Evolutionary conservation across 2,888 invertebrate species (phyloP), one percentile per base, ranked within the genome.

Genomic region (Cephus sareptanus): DNA sequence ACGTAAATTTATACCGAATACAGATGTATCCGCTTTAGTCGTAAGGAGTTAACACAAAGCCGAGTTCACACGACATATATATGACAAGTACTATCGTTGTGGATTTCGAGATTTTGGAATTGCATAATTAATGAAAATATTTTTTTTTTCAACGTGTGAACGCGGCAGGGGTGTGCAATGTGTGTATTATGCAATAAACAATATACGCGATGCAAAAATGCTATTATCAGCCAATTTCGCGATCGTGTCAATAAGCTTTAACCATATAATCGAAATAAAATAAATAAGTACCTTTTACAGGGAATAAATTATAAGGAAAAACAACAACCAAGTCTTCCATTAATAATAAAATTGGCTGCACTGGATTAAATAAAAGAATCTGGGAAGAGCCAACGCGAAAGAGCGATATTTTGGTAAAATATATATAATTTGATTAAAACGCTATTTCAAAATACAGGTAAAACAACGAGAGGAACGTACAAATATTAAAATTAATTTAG

Each of bases 101-200:
- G 74, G 30, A 68, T 76, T 76, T n/a, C n/a, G 30, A 15, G 40
- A 40, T 15, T 40, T 40, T 40, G 40, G 4, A 70, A 30, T 33
- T 70, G 23, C 12, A n/a, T 33, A 70, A 70, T 70, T 30, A 3
- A 11, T n/a, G 71, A 31, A 31, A 70, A 33, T 4, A 70, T 70
- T 13, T n/a, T 31, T 70, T 70, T 4, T 74, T 34, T 74, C 74
- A 34, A 34, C 79, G 79, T 78, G 86, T 86, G 85, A 86, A 85
- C 83, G 79, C 78, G 85, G 85, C 86, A 75, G 37, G 83, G 79
- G 84, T 86, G 88, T 86, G 87, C 87, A 80, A 89, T 89, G 86
- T 89, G 90, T 90, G 90, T 90, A 90, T 90, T 90, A 90, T 90
- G 90, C 90, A 90, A 90, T 90, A 90, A 90, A 88, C 79, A 75